Evolutionary conservation across 2,797 vertebrate genomes (phyloP), one percentile per base, ranked within the genome.

Genomic region (Gastrophryne carolinensis): DNA sequence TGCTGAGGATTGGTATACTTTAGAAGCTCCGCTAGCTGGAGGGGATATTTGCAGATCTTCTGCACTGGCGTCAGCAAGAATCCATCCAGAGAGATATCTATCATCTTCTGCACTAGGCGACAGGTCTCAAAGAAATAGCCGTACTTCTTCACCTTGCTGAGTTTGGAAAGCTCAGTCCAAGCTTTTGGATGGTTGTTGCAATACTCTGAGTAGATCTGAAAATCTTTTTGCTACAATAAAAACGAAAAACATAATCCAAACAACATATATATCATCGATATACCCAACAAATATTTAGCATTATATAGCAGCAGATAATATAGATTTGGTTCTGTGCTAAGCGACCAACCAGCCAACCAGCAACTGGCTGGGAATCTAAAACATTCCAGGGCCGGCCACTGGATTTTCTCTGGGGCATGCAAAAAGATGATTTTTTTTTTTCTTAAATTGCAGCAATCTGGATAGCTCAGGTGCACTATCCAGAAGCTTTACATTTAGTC

Each of bases 161-260:
- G 91, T 80, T 91, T 92, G 3, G 94, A 94, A 52, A 99, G 93
- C 87, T 98, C 96, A 79, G 93, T 35, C 49, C 94, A 98, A 83
- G 95, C 96, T 0, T 94, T 96, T 77, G 96, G 96, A 83, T 98
- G 96, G 87, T 98, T 98, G 92, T 98, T 99, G 86, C 96, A 99
- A 82, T 98, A 98, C 79, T 98, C 96, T 0, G 96, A 99, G 82
- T 99, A 98, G 79, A 99, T 98, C 91, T 98, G 96, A 77, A 99
- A 98, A 80, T 98, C 93, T 0, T 92, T 96, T 94, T 98, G 95
- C 96, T 98, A 81, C 32, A 35, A 72, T 41, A 73, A 64, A 34
- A 52, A 44, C 11, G 15, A 57, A 27, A 57, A 27, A 57, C 15
- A 32, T 13, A 4, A 57, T 2, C 9, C 53, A 56, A 32, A 21